phyloP scores from a whole-genome alignment of 2,797 vertebrate species.

The Salarias fasciatus region DNA sequence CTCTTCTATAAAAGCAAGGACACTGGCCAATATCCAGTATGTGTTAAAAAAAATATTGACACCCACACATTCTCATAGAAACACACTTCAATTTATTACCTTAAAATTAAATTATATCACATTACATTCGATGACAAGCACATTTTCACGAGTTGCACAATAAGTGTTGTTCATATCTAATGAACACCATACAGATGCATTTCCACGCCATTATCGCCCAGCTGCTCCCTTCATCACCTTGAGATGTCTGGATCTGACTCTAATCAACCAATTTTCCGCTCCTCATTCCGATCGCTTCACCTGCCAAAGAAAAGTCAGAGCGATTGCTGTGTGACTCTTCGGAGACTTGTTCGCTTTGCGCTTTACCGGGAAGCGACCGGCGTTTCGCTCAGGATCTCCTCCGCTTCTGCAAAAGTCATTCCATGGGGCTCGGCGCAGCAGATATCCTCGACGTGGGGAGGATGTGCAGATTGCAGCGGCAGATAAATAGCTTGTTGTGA shows the following conservation, averaged over 20 bases:
- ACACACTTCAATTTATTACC: no score
- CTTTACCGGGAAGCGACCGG: slow-evolving; percentile 58
- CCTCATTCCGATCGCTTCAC: slow-evolving; percentile 15
- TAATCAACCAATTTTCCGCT: slow-evolving; percentile 42
- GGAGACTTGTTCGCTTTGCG: slow-evolving; percentile 66
- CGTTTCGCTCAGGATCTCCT: slow-evolving; percentile 64
- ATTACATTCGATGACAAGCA: background rate
- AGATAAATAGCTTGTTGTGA: slow-evolving; percentile 74
- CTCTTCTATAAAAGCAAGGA: no score
- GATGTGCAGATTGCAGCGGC: slow-evolving; percentile 57
- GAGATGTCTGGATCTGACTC: slow-evolving; percentile 22
- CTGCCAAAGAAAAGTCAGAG: slow-evolving; percentile 54
- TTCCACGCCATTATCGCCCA: slow-evolving; percentile 28
- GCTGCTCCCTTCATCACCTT: slow-evolving; percentile 37
- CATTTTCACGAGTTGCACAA: background rate
- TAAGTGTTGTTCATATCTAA: background rate
- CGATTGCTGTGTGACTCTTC: slow-evolving; percentile 55
- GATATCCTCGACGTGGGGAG: slow-evolving; percentile 19
- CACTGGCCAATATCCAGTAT: no score
- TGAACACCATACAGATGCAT: slow-evolving; percentile 13
- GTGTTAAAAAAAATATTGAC: no score
- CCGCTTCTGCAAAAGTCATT: slow-evolving; percentile 74
- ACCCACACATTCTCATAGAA: no score
- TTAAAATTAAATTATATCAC: no score
- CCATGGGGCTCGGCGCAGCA: slow-evolving; percentile 3